These are phyloP conservation scores for Ictalurus punctatus DNA, from an alignment of 2,113 vertebrate species.

Conservation along the genomic window DNA sequence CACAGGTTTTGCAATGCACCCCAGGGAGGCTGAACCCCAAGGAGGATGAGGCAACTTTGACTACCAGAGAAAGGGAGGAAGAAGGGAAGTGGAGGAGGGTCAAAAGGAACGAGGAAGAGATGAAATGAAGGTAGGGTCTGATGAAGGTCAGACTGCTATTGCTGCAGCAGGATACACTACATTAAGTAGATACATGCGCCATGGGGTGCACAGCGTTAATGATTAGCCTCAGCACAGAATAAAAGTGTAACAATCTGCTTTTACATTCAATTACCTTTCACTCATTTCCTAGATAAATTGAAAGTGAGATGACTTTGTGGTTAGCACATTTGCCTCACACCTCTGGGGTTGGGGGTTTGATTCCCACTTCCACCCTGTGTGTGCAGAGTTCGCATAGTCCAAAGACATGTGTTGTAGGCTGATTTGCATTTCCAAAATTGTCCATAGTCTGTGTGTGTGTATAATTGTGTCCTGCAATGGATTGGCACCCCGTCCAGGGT, in stretches of 20 bases:
- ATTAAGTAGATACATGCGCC: conserved; percentile 33
- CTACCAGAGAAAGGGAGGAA: background rate
- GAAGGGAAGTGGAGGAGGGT: background rate
- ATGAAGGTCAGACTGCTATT: conserved; percentile 21
- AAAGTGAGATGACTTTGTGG: no score
- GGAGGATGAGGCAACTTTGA: background rate
- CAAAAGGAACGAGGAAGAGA: background rate
- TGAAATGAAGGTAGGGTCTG: conserved; percentile 44
- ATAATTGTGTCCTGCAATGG: no score
- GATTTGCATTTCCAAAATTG: no score
- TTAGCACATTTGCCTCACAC: no score
- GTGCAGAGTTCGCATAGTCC: no score
- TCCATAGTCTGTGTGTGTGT: no score
- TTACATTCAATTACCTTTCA: background rate
- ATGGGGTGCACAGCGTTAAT: background rate
- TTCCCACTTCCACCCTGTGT: no score
- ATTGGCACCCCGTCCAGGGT: no score
- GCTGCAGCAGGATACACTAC: conserved; percentile 36
- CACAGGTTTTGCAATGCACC: background rate
- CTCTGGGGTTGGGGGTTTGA: no score
- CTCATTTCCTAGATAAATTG: background rate
- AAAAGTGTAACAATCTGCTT: conserved; percentile 31
- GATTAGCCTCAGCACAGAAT: conserved; percentile 17
- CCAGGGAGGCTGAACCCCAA: conserved; percentile 9
- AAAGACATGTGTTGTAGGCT: no score